Evolutionary conservation across 1,140 invertebrate species (phyloP).

Genomic region (Drosophila virilis): DNA sequence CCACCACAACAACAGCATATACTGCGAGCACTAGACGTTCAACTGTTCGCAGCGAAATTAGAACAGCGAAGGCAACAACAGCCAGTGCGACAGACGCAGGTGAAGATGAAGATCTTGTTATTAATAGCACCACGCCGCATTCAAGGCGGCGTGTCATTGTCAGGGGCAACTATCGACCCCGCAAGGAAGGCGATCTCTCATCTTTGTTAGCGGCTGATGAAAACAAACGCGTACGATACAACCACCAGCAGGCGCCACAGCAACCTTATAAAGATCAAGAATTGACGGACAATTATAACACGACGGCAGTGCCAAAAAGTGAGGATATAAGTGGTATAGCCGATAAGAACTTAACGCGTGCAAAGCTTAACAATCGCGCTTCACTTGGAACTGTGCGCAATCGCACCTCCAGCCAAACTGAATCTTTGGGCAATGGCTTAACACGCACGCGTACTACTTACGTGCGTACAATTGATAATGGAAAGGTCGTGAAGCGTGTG

Average conservation of each 20-base stretch:
- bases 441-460: conserved; percentile 70
- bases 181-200: conserved; percentile 64
- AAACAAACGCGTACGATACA: conserved; percentile 40
- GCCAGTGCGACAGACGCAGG: background rate
- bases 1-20: conserved; percentile 8
- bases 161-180: conserved; percentile 61
- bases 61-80: conserved; percentile 6
- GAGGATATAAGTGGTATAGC: background rate
- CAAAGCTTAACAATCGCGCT: conserved; percentile 5
- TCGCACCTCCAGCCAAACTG: conserved; percentile 56
- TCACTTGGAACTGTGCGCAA: conserved; percentile 38
- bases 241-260: conserved; percentile 13
- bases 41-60: conserved; percentile 27
- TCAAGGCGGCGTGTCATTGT: conserved; percentile 48
- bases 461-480: conserved; percentile 52
- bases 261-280: background rate
- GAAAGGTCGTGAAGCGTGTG: conserved; percentile 66
- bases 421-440: conserved; percentile 59
- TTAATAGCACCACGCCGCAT: conserved; percentile 21
- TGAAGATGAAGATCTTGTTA: background rate
- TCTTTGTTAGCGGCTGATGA: conserved; percentile 64
- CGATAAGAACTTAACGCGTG: background rate
- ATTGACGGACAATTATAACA: background rate
- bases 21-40: conserved; percentile 9
- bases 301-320: background rate